Evolutionary conservation across 2,888 invertebrate species (phyloP).

Genomic region (Amphipyra tragopoginis): DNA sequence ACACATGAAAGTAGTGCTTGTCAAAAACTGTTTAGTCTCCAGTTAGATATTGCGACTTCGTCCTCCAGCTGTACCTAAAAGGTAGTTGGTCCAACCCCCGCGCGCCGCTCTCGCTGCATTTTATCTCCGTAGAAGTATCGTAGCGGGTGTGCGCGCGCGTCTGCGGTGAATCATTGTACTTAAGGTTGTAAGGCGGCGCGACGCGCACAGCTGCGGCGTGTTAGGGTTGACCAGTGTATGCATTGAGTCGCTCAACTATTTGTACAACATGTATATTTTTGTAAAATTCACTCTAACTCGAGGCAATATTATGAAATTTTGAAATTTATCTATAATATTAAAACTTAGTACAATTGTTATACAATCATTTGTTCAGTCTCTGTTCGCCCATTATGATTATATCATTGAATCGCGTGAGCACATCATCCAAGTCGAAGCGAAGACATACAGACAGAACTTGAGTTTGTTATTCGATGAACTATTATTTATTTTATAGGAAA

Average conservation of each 20-base stretch:
- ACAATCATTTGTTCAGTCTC: constrained; percentile 50
- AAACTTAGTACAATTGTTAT: constrained; percentile 86
- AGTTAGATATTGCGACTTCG: neutral
- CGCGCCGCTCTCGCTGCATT: constrained; percentile 1
- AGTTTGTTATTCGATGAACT: constrained; percentile 1
- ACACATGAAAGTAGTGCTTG: too few relatives aligned
- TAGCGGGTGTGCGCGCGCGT: constrained; percentile 24
- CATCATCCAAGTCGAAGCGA: constrained; percentile 11
- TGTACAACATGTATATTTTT: constrained; percentile 90
- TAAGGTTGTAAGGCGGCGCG: neutral
- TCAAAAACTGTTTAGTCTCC: neutral
- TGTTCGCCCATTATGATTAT: constrained; percentile 39
- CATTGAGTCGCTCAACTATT: constrained; percentile 84
- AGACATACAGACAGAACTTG: constrained; percentile 9
- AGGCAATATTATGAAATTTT: constrained; percentile 87
- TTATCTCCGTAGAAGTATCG: neutral
- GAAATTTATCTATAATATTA: constrained; percentile 83
- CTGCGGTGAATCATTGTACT: constrained; percentile 11
- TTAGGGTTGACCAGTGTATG: constrained; percentile 75
- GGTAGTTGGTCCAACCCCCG: neutral
- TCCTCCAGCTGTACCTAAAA: constrained; percentile 12
- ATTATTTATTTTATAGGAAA: constrained; percentile 8
- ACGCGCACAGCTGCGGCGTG: constrained; percentile 34
- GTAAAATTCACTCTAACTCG: constrained; percentile 87
- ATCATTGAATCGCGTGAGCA: constrained; percentile 29